These are phyloP conservation scores for Bradysia coprophila DNA, from an alignment of 1,140 invertebrate genomes.

Conservation along the genomic window DNA sequence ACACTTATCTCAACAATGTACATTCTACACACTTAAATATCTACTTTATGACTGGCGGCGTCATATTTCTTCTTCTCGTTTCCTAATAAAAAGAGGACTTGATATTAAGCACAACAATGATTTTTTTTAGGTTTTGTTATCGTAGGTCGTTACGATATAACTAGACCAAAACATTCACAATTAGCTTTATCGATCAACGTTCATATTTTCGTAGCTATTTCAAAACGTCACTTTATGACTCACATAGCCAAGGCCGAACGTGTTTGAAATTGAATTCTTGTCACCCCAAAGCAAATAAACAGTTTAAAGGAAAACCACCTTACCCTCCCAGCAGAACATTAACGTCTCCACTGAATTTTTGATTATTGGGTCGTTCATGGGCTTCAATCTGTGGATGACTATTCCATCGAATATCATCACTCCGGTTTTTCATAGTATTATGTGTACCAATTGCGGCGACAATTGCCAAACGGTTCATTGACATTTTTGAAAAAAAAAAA, in stretches of 20 bases:
- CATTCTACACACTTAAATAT: too few species aligned
- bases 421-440: conserved; percentile 9
- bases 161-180: too few species aligned
- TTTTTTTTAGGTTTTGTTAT: too few species aligned
- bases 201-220: too few species aligned
- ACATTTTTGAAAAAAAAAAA: conserved; percentile 13
- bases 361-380: not conserved
- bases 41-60: too few species aligned
- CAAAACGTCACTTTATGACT: too few species aligned
- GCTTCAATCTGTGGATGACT: not conserved
- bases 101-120: too few species aligned
- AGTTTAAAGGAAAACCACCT: conserved; percentile 10
- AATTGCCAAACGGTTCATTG: conserved; percentile 19
- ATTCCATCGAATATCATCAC: not conserved
- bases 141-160: too few species aligned
- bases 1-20: too few species aligned
- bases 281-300: not conserved
- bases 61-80: too few species aligned
- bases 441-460: conserved; percentile 14
- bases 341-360: conserved; percentile 29
- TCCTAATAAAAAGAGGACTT: too few species aligned
- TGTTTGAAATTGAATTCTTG: not conserved
- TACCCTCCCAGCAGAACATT: conserved; percentile 42
- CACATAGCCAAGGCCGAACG: not conserved
- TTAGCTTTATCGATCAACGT: too few species aligned